Percentiles rank a stretch among this genome's conserved stretches.
These are phyloP conservation scores for Pseudochaenichthys georgianus DNA, from an alignment of 2,797 vertebrate species.

Conservation along the genomic window DNA sequence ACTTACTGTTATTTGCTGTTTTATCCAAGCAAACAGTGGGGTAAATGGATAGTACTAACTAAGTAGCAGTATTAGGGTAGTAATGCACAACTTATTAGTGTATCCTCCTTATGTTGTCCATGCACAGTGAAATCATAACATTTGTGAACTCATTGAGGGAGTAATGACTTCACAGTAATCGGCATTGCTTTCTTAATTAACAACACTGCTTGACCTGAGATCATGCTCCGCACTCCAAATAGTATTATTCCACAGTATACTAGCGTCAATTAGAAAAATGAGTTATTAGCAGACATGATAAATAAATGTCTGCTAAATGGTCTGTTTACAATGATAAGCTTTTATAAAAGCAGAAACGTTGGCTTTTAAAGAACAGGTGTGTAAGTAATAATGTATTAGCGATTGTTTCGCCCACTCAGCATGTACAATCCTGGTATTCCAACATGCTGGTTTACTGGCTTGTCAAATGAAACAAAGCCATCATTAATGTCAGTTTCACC, in stretches of 20 bases:
- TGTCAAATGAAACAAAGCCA: background rate
- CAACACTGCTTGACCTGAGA: background rate
- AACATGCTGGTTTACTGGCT: background rate
- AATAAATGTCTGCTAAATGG: background rate
- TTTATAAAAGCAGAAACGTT: background rate
- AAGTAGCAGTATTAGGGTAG: background rate
- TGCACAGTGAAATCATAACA: background rate
- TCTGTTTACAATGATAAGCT: background rate
- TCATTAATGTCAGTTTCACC: background rate
- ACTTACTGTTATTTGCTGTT: conserved; percentile 5
- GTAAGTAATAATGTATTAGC: background rate
- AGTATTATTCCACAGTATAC: background rate
- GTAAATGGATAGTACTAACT: background rate
- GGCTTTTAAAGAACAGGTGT: background rate
- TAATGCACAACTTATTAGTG: background rate
- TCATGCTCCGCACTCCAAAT: background rate
- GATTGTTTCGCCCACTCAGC: no score
- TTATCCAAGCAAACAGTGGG: background rate
- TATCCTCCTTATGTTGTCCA: background rate
- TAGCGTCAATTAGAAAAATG: background rate
- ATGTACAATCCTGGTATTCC: background rate
- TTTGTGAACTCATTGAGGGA: background rate
- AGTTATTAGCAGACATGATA: background rate
- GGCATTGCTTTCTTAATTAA: background rate
- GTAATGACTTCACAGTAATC: background rate